Percentiles rank a stretch among this genome's conserved stretches.
Conservation (phyloP, 2,888 invertebrate species). For the Stomorhina lunata region DNA sequence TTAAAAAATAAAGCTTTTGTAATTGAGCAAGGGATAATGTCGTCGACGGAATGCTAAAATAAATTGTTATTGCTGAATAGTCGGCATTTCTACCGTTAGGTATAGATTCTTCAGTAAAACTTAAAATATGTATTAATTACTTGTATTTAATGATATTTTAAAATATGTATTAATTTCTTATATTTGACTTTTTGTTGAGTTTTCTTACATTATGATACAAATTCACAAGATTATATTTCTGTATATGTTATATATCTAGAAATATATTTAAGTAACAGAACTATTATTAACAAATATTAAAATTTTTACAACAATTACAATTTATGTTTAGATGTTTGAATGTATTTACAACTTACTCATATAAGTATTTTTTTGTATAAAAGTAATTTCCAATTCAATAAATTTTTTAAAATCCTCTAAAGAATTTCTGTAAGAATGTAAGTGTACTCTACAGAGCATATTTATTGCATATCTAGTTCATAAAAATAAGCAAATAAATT, state of each 20-base stretch:
- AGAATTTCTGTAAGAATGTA: conserved; percentile 22
- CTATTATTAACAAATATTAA: too few relatives aligned
- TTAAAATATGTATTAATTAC: too few relatives aligned
- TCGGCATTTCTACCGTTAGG: too few relatives aligned
- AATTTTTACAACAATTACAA: conserved; percentile 10
- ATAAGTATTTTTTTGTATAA: neutral
- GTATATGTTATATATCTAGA: too few relatives aligned
- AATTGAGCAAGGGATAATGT: neutral
- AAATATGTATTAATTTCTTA: too few relatives aligned
- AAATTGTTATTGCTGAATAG: too few relatives aligned
- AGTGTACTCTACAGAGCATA: neutral
- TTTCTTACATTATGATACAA: too few relatives aligned
- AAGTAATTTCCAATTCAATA: conserved; percentile 45
- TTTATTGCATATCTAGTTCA: neutral
- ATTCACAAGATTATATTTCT: too few relatives aligned
- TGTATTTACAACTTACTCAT: neutral
- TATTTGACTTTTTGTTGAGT: too few relatives aligned
- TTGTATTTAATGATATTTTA: too few relatives aligned
- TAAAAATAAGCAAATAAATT: neutral
- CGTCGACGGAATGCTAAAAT: neutral
- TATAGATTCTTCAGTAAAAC: too few relatives aligned
- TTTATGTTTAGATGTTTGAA: neutral
- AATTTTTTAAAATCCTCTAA: conserved; percentile 25
- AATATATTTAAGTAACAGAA: too few relatives aligned
- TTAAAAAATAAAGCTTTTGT: conserved; percentile 44